These are phyloP conservation scores for Steatornis caripensis DNA, from an alignment of 2,113 vertebrate species.

Conservation along the genomic window DNA sequence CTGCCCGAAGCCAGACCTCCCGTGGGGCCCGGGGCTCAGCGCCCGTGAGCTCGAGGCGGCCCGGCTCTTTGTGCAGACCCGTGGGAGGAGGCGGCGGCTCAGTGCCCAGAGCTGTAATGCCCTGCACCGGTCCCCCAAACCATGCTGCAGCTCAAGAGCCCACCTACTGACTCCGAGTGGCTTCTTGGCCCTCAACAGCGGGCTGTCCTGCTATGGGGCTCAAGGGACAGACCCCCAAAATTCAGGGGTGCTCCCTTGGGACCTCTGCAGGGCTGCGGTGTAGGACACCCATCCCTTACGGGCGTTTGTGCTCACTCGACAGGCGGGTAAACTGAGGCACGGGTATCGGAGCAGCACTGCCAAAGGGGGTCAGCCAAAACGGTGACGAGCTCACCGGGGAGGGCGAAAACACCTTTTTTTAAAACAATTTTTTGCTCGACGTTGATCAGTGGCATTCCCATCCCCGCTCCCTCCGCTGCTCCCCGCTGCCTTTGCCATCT, in stretches of 20 bases:
- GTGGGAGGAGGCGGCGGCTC: neutral
- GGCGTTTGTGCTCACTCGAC: fast-evolving
- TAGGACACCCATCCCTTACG: neutral
- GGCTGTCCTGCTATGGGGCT: neutral
- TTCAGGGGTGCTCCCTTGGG: neutral
- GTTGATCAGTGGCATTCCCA: fast-evolving
- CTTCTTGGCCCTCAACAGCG: fast-evolving
- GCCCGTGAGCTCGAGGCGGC: fast-evolving
- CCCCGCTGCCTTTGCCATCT: neutral
- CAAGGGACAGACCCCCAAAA: neutral
- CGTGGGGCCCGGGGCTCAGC: fast-evolving
- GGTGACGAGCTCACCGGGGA: neutral
- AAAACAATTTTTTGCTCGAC: neutral
- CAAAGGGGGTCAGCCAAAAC: neutral
- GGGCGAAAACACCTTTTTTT: too few relatives aligned
- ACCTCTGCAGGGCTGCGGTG: neutral
- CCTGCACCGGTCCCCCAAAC: fast-evolving
- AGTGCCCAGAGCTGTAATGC: neutral
- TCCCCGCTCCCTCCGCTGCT: fast-evolving
- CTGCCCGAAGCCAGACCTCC: neutral
- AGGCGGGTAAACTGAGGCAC: neutral
- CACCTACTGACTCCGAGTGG: neutral
- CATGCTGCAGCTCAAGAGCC: neutral
- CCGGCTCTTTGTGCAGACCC: neutral
- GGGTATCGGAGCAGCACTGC: fast-evolving